Conservation (phyloP, 2,113 vertebrate genomes). For the Hemichromis elongatus region DNA sequence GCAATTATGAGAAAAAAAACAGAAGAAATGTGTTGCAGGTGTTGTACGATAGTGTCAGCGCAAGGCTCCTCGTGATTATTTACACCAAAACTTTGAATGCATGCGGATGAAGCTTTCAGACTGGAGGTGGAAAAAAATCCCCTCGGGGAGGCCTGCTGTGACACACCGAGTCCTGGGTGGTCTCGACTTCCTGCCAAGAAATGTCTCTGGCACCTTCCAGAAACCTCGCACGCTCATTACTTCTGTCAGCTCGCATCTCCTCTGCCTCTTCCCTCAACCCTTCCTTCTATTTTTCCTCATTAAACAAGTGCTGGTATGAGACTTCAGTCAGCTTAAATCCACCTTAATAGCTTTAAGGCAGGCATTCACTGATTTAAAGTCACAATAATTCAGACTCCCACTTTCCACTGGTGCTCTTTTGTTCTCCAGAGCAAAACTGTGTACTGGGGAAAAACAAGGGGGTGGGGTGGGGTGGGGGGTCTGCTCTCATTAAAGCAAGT, state of each 20-base stretch:
- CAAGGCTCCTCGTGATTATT: not conserved
- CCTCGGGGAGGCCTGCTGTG: not conserved
- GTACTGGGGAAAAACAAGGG: not conserved
- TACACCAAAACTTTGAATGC: not conserved
- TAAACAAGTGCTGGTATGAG: not conserved
- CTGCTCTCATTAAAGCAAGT: not conserved
- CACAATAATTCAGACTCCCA: not conserved
- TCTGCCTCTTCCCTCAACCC: not conserved
- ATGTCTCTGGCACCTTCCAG: not conserved
- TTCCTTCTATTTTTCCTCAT: not conserved
- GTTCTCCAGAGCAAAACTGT: not conserved
- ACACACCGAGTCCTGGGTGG: slow-evolving; percentile 17
- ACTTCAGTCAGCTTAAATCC: not conserved
- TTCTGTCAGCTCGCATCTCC: not conserved
- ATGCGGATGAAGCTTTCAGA: not conserved
- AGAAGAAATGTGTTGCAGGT: not conserved
- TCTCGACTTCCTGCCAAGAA: slow-evolving; percentile 29
- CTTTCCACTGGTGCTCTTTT: not conserved
- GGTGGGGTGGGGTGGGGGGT: not conserved
- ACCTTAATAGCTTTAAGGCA: not conserved
- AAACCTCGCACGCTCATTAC: not conserved
- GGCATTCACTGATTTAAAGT: not conserved
- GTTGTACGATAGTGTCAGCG: not conserved
- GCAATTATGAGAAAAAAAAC: not conserved
- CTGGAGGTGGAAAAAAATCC: not conserved